phyloP scores from a whole-genome alignment of 1,140 invertebrate species.

The Penaeus chinensis region DNA sequence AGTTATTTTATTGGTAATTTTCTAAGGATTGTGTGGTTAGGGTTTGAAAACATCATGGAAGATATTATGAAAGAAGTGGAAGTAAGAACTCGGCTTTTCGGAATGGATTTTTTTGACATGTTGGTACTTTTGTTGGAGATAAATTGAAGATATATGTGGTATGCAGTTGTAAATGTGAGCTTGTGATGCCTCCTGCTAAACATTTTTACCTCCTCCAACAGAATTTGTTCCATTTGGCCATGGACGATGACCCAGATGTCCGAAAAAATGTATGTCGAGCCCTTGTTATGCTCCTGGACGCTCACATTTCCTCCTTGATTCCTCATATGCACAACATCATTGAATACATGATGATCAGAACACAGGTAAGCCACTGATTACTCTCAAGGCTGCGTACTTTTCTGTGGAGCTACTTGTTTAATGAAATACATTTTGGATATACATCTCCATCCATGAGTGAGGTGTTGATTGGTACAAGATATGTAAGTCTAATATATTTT shows the following conservation, averaged over 20 bases:
- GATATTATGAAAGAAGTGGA: conserved; percentile 2
- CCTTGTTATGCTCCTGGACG: conserved; percentile 96
- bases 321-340: conserved; percentile 97
- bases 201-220: conserved; percentile 64
- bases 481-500: neutral
- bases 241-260: conserved; percentile 84
- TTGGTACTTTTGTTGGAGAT: too few relatives aligned
- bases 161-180: too few relatives aligned
- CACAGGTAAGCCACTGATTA: conserved; percentile 75
- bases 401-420: neutral
- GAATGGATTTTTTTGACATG: too few relatives aligned
- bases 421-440: too few relatives aligned
- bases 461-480: too few relatives aligned
- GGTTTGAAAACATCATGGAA: conserved; percentile 4
- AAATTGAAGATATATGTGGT: too few relatives aligned
- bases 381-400: neutral
- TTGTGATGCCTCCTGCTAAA: neutral
- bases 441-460: too few relatives aligned
- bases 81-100: neutral
- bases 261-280: conserved; percentile 96
- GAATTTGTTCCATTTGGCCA: conserved; percentile 76
- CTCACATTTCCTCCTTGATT: conserved; percentile 92
- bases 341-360: conserved; percentile 97
- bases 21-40: neutral
- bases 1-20: neutral